Evolutionary conservation across 2,797 vertebrate genomes (phyloP).

Genomic region (Thunnus albacares): DNA sequence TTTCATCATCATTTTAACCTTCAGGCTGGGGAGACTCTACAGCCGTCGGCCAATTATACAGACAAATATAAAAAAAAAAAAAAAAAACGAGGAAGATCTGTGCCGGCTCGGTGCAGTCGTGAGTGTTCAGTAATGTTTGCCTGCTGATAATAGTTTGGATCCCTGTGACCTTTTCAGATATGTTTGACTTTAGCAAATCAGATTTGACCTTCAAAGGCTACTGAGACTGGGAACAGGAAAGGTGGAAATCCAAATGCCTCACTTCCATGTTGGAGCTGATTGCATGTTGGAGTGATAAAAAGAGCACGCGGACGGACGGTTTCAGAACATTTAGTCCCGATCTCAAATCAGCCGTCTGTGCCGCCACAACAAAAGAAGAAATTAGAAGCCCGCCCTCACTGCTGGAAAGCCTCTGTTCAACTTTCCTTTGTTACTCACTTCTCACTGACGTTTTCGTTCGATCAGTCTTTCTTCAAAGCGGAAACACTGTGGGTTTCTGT

Average conservation of each 20-base stretch:
- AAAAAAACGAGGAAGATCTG: background rate
- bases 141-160: background rate
- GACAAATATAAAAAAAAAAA: too few species aligned
- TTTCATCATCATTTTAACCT: background rate
- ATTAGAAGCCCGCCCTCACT: background rate
- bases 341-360: constrained; percentile 10
- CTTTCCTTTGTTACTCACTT: background rate
- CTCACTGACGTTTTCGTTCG: background rate
- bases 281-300: constrained; percentile 1
- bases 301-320: background rate
- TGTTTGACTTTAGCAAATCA: background rate
- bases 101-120: background rate
- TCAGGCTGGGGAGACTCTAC: background rate
- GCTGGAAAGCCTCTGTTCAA: background rate
- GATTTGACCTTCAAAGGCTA: background rate
- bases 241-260: background rate
- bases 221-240: background rate
- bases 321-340: background rate
- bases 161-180: background rate
- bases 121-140: background rate
- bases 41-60: too few species aligned
- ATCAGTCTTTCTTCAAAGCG: background rate
- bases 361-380: background rate
- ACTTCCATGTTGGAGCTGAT: background rate
- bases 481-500: background rate